phyloP scores from a whole-genome alignment of 2,888 invertebrate species.

The Cerastis rubricosa region DNA sequence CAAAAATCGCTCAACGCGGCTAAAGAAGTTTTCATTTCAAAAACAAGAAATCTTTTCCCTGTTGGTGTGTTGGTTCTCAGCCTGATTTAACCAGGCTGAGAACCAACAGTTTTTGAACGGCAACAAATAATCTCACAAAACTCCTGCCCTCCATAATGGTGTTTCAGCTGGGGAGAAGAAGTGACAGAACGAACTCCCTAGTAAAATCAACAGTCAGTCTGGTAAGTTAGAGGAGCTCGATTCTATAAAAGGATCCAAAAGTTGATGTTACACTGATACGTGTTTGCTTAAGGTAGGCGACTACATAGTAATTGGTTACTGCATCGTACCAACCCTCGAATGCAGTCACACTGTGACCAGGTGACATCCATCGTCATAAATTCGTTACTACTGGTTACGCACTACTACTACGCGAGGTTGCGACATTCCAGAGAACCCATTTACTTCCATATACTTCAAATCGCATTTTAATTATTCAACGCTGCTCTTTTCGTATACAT shows the following conservation, averaged over 20 bases:
- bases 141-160: neutral
- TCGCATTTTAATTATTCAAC: neutral
- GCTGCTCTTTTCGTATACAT: conserved; percentile 68
- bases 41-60: too few relatives aligned
- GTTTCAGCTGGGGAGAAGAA: neutral
- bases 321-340: too few relatives aligned
- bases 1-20: too few relatives aligned
- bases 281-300: neutral
- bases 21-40: too few relatives aligned
- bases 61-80: too few relatives aligned
- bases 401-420: neutral
- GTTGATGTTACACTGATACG: neutral
- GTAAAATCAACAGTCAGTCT: neutral
- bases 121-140: neutral
- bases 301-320: neutral
- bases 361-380: too few relatives aligned
- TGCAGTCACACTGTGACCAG: too few relatives aligned
- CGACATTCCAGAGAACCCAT: neutral
- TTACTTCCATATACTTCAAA: neutral
- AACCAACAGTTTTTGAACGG: neutral
- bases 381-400: neutral
- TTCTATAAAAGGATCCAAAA: neutral
- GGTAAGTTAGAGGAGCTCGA: neutral
- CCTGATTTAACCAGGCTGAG: too few relatives aligned
- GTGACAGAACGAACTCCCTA: neutral